Conservation (phyloP, 1,140 invertebrate species). For the Bactericera cockerelli region DNA sequence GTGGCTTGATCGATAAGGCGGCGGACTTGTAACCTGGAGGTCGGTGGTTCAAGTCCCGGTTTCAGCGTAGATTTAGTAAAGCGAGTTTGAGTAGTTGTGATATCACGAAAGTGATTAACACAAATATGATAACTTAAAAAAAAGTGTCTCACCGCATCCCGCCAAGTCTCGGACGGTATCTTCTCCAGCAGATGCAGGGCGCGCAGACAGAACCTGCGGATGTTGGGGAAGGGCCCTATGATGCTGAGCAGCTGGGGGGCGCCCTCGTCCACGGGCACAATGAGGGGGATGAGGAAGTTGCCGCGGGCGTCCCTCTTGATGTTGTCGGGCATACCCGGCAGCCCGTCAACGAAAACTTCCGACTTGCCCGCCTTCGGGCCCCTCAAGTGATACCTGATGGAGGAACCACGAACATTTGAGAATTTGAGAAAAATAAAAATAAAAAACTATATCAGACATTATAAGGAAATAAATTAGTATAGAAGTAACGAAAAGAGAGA, state of each 20-base stretch:
- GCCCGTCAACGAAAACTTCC: conserved; percentile 56
- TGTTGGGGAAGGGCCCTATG: conserved; percentile 36
- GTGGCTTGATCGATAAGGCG: no score
- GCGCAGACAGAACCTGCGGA: conserved; percentile 42
- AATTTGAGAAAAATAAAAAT: no score
- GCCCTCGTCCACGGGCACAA: conserved; percentile 32
- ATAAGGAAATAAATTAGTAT: no score
- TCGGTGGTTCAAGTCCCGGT: no score
- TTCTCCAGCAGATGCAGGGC: conserved; percentile 36
- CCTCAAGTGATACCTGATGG: conserved; percentile 56
- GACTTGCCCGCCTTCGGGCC: conserved; percentile 51
- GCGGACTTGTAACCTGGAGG: no score
- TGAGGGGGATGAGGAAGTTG: conserved; percentile 47
- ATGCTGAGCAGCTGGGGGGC: conserved; percentile 33
- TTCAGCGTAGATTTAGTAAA: no score
- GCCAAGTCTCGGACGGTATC: conserved; percentile 35
- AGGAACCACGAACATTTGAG: conserved; percentile 28
- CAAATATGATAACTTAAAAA: no score
- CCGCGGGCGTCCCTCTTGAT: conserved; percentile 45
- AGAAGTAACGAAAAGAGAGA: no score
- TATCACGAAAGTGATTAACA: no score
- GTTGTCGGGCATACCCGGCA: conserved; percentile 73
- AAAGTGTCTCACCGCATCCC: conserved; percentile 39
- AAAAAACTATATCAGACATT: no score
- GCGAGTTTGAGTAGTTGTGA: no score